Percentiles rank a stretch among this genome's conserved stretches.
Conservation (phyloP, 1,140 invertebrate genomes). For the Tetragonula clypearis region DNA sequence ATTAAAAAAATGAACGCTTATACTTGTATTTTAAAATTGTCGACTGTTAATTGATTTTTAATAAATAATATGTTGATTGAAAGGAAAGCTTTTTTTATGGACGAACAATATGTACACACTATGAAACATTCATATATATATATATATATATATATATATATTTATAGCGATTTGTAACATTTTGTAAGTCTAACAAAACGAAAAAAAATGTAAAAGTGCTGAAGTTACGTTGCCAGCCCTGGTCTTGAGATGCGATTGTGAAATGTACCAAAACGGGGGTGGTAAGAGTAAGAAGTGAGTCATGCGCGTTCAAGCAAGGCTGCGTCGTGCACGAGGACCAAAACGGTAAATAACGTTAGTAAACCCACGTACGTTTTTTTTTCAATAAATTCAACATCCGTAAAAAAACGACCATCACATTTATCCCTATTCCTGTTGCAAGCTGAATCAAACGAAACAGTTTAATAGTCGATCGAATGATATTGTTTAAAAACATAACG, state of each 20-base stretch:
- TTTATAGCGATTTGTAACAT: neutral
- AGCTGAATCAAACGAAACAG: neutral
- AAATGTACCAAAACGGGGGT: conserved; percentile 9
- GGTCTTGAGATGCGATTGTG: neutral
- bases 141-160: neutral
- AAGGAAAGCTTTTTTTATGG: neutral
- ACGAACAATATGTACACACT: neutral
- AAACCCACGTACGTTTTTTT: too few relatives aligned
- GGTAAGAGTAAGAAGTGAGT: conserved; percentile 33
- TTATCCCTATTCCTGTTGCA: neutral
- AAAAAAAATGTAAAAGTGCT: neutral
- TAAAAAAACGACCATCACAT: conserved; percentile 13
- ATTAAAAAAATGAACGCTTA: neutral
- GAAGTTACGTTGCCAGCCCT: conserved; percentile 21
- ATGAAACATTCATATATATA: neutral
- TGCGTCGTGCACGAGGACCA: conserved; percentile 26
- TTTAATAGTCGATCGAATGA: conserved; percentile 49
- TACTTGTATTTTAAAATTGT: neutral
- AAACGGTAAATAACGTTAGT: conserved; percentile 35
- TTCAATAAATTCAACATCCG: neutral
- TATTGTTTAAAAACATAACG: conserved; percentile 31
- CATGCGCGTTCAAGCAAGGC: conserved; percentile 37
- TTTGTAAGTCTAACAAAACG: neutral
- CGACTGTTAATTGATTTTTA: neutral
- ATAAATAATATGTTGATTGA: neutral